Evolutionary conservation across 2,797 vertebrate genomes (phyloP).

Genomic region (Rhodeus uyekii): DNA sequence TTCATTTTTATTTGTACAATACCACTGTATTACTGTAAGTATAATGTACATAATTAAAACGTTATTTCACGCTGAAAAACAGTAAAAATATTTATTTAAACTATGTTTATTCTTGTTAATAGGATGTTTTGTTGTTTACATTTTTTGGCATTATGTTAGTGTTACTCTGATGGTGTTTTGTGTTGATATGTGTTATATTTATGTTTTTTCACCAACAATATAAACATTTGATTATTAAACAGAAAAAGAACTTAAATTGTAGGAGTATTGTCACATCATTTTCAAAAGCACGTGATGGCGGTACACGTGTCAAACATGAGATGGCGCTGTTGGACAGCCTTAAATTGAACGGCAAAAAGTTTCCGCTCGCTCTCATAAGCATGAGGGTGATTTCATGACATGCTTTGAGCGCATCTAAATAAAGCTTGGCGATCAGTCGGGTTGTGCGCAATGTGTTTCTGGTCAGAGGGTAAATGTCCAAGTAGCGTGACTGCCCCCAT

Average conservation of each 20-base stretch:
- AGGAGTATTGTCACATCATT: too few species aligned
- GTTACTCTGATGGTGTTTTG: neutral
- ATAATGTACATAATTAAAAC: neutral
- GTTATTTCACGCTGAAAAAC: neutral
- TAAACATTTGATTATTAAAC: neutral
- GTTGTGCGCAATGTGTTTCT: neutral
- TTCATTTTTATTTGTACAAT: neutral
- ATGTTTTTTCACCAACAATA: neutral
- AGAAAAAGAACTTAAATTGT: neutral
- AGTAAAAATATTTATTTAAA: neutral
- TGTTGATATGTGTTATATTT: neutral
- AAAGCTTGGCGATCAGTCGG: neutral
- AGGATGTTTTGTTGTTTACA: neutral
- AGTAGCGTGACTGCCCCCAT: constrained; percentile 37
- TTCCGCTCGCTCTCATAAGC: neutral
- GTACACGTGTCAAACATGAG: neutral
- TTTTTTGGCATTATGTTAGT: neutral
- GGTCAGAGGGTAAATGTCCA: neutral
- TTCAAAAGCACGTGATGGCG: neutral
- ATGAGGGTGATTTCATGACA: neutral
- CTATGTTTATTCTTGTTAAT: neutral
- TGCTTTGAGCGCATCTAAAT: neutral
- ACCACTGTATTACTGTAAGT: neutral
- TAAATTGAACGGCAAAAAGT: constrained; percentile 24
- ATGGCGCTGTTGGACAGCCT: constrained; percentile 1